Percentiles rank a stretch among this genome's conserved stretches.
Evolutionary conservation across 2,113 vertebrate species (phyloP).

Genomic region (Irena cyanogastra): DNA sequence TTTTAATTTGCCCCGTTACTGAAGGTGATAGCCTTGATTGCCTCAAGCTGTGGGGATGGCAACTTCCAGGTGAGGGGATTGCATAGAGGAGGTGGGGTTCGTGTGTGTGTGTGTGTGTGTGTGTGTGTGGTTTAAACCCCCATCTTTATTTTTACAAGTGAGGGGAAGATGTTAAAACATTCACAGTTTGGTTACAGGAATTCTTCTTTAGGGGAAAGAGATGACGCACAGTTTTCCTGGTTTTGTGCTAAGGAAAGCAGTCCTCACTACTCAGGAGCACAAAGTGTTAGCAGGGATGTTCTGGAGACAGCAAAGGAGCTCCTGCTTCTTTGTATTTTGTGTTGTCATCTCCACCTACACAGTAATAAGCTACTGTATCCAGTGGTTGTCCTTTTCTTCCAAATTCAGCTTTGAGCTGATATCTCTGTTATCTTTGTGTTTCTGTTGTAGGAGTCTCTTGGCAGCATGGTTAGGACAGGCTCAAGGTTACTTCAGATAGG

Average conservation of each 20-base stretch:
- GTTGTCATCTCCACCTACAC: not conserved
- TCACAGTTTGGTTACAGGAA: not conserved
- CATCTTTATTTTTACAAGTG: not conserved
- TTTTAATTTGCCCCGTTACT: not conserved
- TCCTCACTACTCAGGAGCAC: not conserved
- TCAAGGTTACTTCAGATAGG: not conserved
- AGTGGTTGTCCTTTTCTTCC: not conserved
- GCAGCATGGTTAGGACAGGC: not conserved
- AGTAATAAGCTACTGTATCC: not conserved
- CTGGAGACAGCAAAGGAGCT: not conserved
- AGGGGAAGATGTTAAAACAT: not conserved
- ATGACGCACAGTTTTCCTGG: not conserved
- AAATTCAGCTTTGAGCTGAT: not conserved
- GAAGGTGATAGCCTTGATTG: not conserved
- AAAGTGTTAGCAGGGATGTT: not conserved
- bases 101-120: not conserved
- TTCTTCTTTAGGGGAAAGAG: not conserved
- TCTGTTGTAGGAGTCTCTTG: not conserved
- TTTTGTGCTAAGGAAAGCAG: not conserved
- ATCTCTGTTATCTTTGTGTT: not conserved
- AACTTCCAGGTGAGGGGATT: not conserved
- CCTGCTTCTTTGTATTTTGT: not conserved
- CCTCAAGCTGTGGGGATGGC: not conserved
- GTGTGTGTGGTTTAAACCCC: not conserved
- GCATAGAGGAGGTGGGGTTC: rapidly evolving